Conservation (phyloP, 1,140 invertebrate genomes). For the Antheraea mylitta region DNA sequence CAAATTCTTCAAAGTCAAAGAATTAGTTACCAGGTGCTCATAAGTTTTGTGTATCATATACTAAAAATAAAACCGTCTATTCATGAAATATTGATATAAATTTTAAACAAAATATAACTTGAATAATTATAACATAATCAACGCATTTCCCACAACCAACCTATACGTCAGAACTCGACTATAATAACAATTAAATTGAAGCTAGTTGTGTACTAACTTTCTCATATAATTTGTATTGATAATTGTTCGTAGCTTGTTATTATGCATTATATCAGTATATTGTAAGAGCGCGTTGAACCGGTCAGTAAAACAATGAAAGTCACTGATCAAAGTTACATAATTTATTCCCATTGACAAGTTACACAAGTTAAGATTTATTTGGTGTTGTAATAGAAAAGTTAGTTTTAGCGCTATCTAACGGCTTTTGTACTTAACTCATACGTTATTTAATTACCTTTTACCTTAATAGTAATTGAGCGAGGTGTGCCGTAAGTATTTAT, state of each 20-base stretch:
- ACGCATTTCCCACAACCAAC: no score
- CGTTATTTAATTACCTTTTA: neutral
- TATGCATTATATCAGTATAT: slow-evolving; percentile 6
- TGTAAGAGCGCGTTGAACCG: neutral
- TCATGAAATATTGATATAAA: no score
- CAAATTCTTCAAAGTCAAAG: no score
- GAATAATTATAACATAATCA: no score
- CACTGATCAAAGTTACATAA: slow-evolving; percentile 7
- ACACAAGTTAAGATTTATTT: neutral
- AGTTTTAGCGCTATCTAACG: neutral
- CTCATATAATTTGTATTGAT: neutral
- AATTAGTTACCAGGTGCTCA: no score
- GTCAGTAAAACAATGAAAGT: slow-evolving; percentile 14
- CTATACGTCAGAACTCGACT: no score
- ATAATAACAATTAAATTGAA: no score
- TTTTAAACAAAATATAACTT: no score
- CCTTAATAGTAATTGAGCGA: neutral
- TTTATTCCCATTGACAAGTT: neutral
- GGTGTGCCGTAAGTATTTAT: neutral
- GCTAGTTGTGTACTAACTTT: neutral
- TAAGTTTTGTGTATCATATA: no score
- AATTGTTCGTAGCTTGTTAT: neutral
- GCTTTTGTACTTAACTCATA: neutral
- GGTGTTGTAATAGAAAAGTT: slow-evolving; percentile 1
- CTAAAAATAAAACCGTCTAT: no score